Evolutionary conservation across 1,140 invertebrate species (phyloP).

Genomic region (Hylyphantes graminicola): DNA sequence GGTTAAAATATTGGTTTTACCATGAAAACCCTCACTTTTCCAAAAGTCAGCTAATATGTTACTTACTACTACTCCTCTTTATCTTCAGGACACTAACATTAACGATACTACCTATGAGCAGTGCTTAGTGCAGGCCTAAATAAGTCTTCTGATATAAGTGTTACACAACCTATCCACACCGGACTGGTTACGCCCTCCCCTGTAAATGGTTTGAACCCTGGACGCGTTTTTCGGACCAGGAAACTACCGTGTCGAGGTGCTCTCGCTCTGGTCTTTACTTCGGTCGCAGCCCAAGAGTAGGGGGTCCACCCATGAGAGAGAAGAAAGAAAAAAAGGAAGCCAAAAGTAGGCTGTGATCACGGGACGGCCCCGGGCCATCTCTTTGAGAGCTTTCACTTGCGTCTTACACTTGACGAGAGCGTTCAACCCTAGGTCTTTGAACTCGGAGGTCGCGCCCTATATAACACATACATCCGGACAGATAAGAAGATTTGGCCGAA

Average conservation of each 20-base stretch:
- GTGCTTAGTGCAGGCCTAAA: too few relatives aligned
- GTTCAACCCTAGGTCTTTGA: constrained; percentile 57
- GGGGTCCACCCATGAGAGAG: constrained; percentile 29
- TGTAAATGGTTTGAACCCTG: neutral
- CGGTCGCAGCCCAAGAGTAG: neutral
- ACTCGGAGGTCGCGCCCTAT: constrained; percentile 57
- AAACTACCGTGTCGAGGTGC: constrained; percentile 12
- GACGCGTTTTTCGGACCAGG: constrained; percentile 17
- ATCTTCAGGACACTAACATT: too few relatives aligned
- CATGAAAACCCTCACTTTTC: too few relatives aligned
- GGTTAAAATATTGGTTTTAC: too few relatives aligned
- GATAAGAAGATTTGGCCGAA: constrained; percentile 9
- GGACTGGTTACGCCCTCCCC: neutral
- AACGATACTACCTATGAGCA: too few relatives aligned
- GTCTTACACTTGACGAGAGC: constrained; percentile 53
- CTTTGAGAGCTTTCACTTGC: constrained; percentile 10
- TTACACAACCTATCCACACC: too few relatives aligned
- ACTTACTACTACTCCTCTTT: too few relatives aligned
- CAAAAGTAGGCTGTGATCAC: constrained; percentile 53
- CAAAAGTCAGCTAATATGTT: too few relatives aligned
- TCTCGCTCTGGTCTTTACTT: constrained; percentile 39
- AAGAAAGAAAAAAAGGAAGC: constrained; percentile 39
- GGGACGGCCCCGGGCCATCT: constrained; percentile 29
- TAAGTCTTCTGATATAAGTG: too few relatives aligned
- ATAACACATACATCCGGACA: constrained; percentile 45